Evolutionary conservation across 37 sponge, comb jelly and placozoan genomes (phyloP).

Genomic region (Oopsacas minuta): DNA sequence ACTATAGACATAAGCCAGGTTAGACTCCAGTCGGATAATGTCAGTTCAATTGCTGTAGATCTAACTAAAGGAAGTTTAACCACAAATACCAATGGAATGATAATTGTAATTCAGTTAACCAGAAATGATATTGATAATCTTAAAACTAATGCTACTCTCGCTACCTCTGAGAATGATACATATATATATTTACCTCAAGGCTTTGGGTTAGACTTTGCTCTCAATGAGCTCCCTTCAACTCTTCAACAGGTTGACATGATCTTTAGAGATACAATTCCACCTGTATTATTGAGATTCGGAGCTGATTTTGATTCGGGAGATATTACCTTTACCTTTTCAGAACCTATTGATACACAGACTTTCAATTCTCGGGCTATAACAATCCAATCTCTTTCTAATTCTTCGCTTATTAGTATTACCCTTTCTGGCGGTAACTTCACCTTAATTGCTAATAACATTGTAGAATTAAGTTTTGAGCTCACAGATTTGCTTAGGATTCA

Average conservation of each 20-base stretch:
- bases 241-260: constrained; percentile 32
- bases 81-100: constrained; percentile 25
- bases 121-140: constrained; percentile 40
- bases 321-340: constrained; percentile 42
- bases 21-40: neutral
- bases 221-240: constrained; percentile 18
- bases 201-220: constrained; percentile 44
- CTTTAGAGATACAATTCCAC: constrained; percentile 26
- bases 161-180: constrained; percentile 30
- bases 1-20: constrained; percentile 26
- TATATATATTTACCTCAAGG: constrained; percentile 50
- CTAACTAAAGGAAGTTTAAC: constrained; percentile 37
- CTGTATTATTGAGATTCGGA: constrained; percentile 28
- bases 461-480: constrained; percentile 28
- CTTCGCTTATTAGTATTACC: neutral
- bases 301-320: constrained; percentile 47
- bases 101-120: constrained; percentile 30
- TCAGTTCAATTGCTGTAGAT: constrained; percentile 21
- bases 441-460: constrained; percentile 25
- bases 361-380: constrained; percentile 38
- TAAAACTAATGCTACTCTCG: constrained; percentile 50
- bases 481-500: constrained; percentile 51
- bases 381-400: constrained; percentile 32
- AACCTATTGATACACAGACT: constrained; percentile 46
- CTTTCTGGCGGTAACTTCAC: constrained; percentile 43